Percentiles rank a stretch among this genome's conserved stretches.
Conservation (phyloP, 2,113 vertebrate genomes). For the Caloenas nicobarica region DNA sequence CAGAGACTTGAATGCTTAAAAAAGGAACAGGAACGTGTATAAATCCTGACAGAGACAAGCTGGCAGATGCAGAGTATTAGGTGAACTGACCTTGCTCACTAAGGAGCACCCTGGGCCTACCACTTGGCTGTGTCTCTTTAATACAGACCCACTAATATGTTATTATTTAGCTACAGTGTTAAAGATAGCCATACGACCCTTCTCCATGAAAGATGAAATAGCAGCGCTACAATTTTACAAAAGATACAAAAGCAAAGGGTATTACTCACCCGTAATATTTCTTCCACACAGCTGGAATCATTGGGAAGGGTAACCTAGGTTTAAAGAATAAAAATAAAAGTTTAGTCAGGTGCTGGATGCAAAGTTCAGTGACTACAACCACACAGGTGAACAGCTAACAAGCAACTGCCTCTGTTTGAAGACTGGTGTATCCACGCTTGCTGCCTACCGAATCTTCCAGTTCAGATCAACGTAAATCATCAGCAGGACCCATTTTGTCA, state of each 20-base stretch:
- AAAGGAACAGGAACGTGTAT: neutral
- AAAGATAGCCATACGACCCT: neutral
- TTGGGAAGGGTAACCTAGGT: slow-evolving; percentile 90
- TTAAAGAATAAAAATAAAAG: slow-evolving; percentile 51
- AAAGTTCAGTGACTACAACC: slow-evolving; percentile 2
- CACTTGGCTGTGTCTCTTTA: neutral
- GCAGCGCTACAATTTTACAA: neutral
- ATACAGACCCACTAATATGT: neutral
- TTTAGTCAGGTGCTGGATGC: slow-evolving; percentile 30
- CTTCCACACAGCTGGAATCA: slow-evolving; percentile 96
- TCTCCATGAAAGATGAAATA: neutral
- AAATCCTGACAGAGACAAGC: neutral
- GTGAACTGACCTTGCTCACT: neutral
- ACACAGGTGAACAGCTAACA: neutral
- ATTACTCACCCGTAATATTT: slow-evolving; percentile 93
- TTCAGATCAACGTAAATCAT: slow-evolving; percentile 46
- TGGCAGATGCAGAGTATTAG: neutral
- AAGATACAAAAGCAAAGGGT: slow-evolving; percentile 41
- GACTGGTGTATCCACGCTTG: neutral
- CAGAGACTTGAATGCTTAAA: neutral
- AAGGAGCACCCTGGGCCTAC: neutral
- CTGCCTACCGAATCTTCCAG: slow-evolving; percentile 20
- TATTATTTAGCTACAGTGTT: neutral
- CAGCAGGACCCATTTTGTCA: slow-evolving; percentile 13
- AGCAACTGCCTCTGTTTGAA: slow-evolving; percentile 6